Evolutionary conservation across 2,797 vertebrate species (phyloP), one percentile per base, ranked within the genome.

Genomic region (Pelobates cultripes): DNA sequence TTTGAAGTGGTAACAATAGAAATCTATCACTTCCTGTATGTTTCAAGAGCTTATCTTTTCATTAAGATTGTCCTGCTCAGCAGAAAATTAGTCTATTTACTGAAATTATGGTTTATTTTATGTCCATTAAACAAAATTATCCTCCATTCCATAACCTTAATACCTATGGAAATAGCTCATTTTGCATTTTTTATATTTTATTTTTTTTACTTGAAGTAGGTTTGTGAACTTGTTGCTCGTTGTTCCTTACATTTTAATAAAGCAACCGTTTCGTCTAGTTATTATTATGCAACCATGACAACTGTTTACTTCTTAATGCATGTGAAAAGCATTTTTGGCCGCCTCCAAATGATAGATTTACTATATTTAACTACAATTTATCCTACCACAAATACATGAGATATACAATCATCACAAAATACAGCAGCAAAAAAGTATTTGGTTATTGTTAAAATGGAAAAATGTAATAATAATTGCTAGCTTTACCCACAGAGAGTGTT

Each of bases 21-120:
- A 17, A 84, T 83, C 43, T 85, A 77, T 84, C 73, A 83, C 74
- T 82, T 84, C 10, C 55, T 57, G 55, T 57, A 15, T 57, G 55
- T 57, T 44, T 40, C 57, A 67, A 75, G 60, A 69, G 68, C 51
- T 61, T 8, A 28, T 51, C 57, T n/a, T 68, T 72, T 78, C 10
- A 0, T 51, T 72, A 28, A 55, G 63, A 69, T n/a, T 6, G 81
- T 63, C 76, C 53, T 8, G 15, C 10, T 0, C 2, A 72, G 67
- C 76, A 80, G 79, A 67, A 84, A 86, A 83, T 77, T 0, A 43
- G 78, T 72, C 45, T 70, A 67, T 74, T 78, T 76, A 3, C 9
- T 57, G 82, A 85, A 84, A 51, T 7, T 14, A 2, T 6, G 41
- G 61, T 63, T 87, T 70, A 3, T 43, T 84, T 82, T 57, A 76